A percentile compares a stretch with the other conserved stretches of the same genome.
These are phyloP conservation scores for Etheostoma nigrum DNA, from an alignment of 2,797 vertebrate genomes.

Conservation along the genomic window DNA sequence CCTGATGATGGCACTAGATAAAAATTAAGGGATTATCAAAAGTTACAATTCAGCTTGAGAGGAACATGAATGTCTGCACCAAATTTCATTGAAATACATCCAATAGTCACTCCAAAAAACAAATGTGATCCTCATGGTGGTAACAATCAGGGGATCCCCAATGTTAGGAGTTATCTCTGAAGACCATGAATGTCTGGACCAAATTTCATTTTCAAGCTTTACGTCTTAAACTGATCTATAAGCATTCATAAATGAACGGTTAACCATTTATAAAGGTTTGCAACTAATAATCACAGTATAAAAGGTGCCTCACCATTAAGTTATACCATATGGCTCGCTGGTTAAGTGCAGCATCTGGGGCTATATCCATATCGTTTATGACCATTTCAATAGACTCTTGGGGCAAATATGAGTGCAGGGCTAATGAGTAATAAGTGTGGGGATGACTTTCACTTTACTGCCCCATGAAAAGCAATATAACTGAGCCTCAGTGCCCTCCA, in stretches of 20 bases:
- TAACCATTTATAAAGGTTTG: not conserved
- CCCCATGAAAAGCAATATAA: slow-evolving; percentile 43
- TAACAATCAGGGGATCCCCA: no score
- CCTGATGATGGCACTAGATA: not conserved
- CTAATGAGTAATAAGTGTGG: slow-evolving; percentile 18
- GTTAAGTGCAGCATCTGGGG: not conserved
- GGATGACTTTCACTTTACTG: slow-evolving; percentile 44
- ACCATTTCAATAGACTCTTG: slow-evolving; percentile 17
- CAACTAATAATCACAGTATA: not conserved
- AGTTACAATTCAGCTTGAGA: no score
- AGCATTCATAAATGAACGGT: not conserved
- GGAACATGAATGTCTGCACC: no score
- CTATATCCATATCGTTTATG: not conserved
- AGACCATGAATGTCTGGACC: not conserved
- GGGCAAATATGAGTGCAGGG: slow-evolving; percentile 11
- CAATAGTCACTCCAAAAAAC: no score
- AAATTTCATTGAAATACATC: no score
- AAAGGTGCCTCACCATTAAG: not conserved
- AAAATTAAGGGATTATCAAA: no score
- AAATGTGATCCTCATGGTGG: no score
- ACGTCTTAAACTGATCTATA: not conserved
- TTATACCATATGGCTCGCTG: not conserved
- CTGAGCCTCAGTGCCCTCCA: slow-evolving; percentile 28
- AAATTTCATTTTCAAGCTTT: not conserved
- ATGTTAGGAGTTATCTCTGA: no score